Conservation (phyloP, 2,113 vertebrate genomes). For the Odocoileus virginianus region DNA sequence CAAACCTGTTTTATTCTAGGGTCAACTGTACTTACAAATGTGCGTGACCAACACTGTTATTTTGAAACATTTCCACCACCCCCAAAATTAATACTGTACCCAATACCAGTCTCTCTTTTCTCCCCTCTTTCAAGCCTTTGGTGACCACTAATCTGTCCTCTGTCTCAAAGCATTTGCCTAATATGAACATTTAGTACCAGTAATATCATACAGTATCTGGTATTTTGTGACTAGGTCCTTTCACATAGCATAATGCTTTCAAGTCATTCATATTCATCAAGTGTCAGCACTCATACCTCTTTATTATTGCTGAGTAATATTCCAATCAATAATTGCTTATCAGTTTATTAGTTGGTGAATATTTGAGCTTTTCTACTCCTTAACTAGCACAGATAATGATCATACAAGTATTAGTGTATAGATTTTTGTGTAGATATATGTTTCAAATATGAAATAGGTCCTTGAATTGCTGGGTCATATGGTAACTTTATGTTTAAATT, state of each 20-base stretch:
- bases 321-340: neutral
- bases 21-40: neutral
- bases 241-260: neutral
- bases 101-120: too few relatives aligned
- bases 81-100: neutral
- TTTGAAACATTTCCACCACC: neutral
- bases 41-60: neutral
- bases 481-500: neutral
- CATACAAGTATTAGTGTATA: neutral
- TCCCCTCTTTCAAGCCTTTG: neutral
- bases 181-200: fast-evolving
- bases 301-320: neutral
- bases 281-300: neutral
- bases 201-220: too few relatives aligned
- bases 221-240: neutral
- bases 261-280: too few relatives aligned
- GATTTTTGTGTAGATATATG: neutral
- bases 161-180: neutral
- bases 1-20: neutral
- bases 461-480: neutral
- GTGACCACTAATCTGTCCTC: neutral
- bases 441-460: neutral
- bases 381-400: neutral
- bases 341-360: fast-evolving
- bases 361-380: neutral